Evolutionary conservation across 2,888 invertebrate genomes (phyloP).

Genomic region (Cenopis cana): DNA sequence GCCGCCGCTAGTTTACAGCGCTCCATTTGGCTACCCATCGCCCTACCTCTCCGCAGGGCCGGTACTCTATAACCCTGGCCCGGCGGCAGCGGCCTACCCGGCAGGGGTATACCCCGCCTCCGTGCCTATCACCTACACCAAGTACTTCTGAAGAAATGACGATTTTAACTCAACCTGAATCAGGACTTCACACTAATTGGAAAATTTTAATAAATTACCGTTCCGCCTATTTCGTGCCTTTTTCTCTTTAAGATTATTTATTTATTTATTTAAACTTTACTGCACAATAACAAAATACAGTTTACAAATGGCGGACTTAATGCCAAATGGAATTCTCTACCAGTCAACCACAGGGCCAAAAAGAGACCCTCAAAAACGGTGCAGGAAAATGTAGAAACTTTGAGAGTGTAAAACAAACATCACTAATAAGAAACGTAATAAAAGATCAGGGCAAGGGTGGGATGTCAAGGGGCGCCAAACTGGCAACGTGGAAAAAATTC

Average conservation of each 20-base stretch:
- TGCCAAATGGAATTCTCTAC: no score
- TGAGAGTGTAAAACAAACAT: no score
- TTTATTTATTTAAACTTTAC: no score
- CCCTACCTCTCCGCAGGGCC: constrained; percentile 46
- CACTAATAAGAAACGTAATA: no score
- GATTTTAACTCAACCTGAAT: constrained; percentile 26
- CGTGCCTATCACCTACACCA: constrained; percentile 56
- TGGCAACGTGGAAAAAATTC: no score
- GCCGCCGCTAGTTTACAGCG: constrained; percentile 45
- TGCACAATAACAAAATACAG: no score
- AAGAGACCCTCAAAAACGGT: no score
- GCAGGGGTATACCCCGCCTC: constrained; percentile 38
- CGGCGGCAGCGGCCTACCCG: constrained; percentile 26
- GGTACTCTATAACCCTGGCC: constrained; percentile 51
- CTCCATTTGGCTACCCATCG: constrained; percentile 41
- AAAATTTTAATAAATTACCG: constrained; percentile 54
- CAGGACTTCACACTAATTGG: constrained; percentile 46
- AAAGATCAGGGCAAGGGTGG: no score
- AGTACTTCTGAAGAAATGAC: constrained; percentile 50
- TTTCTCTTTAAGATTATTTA: constrained; percentile 15
- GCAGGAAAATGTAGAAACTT: no score
- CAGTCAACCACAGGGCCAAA: no score
- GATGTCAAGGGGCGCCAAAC: no score
- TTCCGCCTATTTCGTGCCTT: constrained; percentile 54
- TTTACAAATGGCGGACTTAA: no score